These are phyloP conservation scores for Corynorhinus townsendii DNA, from an alignment of 2,113 vertebrate species.

Conservation along the genomic window DNA sequence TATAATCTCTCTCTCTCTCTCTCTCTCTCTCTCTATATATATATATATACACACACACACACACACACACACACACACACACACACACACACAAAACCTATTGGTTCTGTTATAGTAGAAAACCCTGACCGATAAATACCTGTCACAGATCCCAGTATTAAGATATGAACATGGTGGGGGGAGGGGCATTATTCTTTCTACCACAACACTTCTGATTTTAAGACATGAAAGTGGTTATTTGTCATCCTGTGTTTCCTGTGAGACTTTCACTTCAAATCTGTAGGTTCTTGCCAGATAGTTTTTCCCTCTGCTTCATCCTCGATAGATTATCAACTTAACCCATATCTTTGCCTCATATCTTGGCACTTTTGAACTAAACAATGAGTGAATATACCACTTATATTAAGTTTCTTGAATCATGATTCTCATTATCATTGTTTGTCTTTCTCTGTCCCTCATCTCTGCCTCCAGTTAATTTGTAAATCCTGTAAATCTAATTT, in stretches of 20 bases:
- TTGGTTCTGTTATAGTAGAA: background rate
- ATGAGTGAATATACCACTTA: background rate
- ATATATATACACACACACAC: no score
- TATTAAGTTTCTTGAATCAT: background rate
- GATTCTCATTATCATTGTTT: background rate
- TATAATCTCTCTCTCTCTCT: background rate
- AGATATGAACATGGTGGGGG: no score
- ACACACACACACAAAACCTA: background rate
- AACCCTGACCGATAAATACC: background rate
- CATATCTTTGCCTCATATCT: background rate
- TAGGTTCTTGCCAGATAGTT: background rate
- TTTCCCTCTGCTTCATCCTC: background rate
- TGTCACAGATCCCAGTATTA: background rate
- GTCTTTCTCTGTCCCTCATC: background rate
- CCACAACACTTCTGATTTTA: background rate
- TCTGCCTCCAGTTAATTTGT: background rate
- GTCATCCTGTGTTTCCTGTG: accelerated
- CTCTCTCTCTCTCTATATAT: no score
- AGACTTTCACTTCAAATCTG: background rate
- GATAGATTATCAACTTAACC: background rate
- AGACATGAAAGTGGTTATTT: background rate
- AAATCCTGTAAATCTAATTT: background rate
- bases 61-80: background rate
- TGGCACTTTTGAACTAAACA: background rate
- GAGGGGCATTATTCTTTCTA: background rate